These are phyloP conservation scores for Chaitophorus viminalis DNA, from an alignment of 2,888 invertebrate species.

Conservation along the genomic window DNA sequence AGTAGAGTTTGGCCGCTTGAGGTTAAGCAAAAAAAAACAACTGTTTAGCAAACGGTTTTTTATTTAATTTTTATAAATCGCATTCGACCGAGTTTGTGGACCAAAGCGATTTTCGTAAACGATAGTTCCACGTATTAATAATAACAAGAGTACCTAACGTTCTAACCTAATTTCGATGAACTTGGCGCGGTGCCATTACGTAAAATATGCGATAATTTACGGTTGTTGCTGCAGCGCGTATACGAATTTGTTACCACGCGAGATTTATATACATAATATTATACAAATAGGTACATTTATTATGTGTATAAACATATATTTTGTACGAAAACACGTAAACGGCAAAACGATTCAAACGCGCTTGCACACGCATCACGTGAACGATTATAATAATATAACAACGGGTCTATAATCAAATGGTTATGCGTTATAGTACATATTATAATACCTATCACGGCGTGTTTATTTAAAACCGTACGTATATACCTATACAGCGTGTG, in stretches of 20 bases:
- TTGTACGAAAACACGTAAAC: background rate
- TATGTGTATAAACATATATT: background rate
- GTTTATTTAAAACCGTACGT: background rate
- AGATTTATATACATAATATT: background rate
- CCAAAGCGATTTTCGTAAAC: background rate
- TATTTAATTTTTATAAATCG: background rate
- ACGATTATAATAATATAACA: background rate
- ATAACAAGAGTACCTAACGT: background rate
- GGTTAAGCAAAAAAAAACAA: background rate
- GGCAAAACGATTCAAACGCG: background rate
- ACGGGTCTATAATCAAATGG: background rate
- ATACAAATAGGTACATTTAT: too few species aligned
- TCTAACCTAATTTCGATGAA: constrained; percentile 4
- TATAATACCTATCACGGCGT: too few species aligned
- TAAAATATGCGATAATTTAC: constrained; percentile 19
- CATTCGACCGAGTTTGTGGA: background rate
- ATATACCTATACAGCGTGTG: too few species aligned
- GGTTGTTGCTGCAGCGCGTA: background rate
- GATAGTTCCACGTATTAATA: background rate
- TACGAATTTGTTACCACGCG: background rate
- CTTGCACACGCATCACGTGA: background rate
- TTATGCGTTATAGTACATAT: too few species aligned
- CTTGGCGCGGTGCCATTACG: background rate
- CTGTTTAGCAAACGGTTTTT: background rate
- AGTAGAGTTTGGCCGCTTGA: background rate